Percentiles rank a stretch among this genome's conserved stretches.
phyloP scores from a whole-genome alignment of 2,888 invertebrate species.

The Trachelus stipa region DNA sequence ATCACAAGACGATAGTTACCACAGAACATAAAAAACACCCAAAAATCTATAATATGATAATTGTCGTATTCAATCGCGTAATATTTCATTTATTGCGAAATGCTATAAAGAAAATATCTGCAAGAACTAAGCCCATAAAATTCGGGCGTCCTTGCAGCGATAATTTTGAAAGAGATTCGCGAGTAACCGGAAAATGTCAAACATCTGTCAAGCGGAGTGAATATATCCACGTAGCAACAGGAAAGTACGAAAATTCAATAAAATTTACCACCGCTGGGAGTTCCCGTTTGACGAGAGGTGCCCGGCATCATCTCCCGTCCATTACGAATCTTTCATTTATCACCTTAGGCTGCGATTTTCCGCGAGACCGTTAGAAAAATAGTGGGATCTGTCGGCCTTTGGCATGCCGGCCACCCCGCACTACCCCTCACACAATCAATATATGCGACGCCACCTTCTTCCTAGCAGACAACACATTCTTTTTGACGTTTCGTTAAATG shows the following conservation, averaged over 20 bases:
- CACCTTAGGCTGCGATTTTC: conserved; percentile 28
- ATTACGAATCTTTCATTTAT: conserved; percentile 42
- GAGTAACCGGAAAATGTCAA: conserved; percentile 33
- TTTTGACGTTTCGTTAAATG: background rate
- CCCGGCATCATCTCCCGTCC: conserved; percentile 63
- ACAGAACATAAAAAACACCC: conserved; percentile 5
- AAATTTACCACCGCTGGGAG: conserved; percentile 60
- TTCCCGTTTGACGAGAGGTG: conserved; percentile 56
- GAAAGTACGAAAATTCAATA: background rate
- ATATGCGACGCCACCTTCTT: conserved; percentile 42
- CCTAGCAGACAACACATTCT: conserved; percentile 18
- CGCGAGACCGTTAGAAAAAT: conserved; percentile 58
- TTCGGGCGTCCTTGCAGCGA: background rate
- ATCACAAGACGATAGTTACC: background rate
- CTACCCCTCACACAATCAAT: conserved; percentile 24
- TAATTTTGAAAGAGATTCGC: background rate
- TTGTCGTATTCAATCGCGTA: background rate
- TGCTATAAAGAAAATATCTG: background rate
- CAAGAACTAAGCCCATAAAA: background rate
- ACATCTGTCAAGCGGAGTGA: conserved; percentile 49
- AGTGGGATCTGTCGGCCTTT: conserved; percentile 54
- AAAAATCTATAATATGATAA: background rate
- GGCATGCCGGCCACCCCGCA: conserved; percentile 58
- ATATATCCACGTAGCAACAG: background rate
- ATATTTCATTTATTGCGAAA: background rate